These are phyloP conservation scores for Drosophila macrospina DNA, from an alignment of 2,888 invertebrate genomes.

Conservation along the genomic window DNA sequence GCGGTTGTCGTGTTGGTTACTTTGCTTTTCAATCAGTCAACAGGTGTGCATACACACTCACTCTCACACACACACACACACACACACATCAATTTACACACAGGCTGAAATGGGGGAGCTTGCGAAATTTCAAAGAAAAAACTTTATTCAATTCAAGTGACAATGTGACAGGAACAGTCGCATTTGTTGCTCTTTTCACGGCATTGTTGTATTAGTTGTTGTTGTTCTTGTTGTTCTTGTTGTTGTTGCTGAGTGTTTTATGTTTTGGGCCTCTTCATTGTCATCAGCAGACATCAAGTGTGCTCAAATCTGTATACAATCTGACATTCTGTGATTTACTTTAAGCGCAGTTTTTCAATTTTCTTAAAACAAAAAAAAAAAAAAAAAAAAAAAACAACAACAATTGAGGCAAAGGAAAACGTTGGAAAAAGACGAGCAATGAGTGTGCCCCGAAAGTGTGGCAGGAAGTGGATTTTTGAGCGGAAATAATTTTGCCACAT, in stretches of 20 bases:
- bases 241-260: slow-evolving; percentile 16
- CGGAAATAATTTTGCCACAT: slow-evolving; percentile 82
- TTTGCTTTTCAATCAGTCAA: slow-evolving; percentile 12
- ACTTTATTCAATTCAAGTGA: slow-evolving; percentile 65
- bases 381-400: not conserved
- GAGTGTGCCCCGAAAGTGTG: slow-evolving; percentile 40
- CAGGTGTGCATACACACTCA: slow-evolving; percentile 17
- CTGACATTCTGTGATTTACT: slow-evolving; percentile 55
- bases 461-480: slow-evolving; percentile 77
- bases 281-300: slow-evolving; percentile 52
- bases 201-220: not conserved
- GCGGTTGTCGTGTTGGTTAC: slow-evolving; percentile 11
- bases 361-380: slow-evolving; percentile 54
- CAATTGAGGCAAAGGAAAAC: not conserved
- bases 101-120: slow-evolving; percentile 1
- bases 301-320: slow-evolving; percentile 32
- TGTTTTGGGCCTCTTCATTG: slow-evolving; percentile 40
- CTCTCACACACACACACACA: slow-evolving; percentile 4
- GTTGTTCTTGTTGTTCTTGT: slow-evolving; percentile 1
- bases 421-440: slow-evolving; percentile 3
- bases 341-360: slow-evolving; percentile 62
- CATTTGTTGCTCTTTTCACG: slow-evolving; percentile 45
- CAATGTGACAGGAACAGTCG: slow-evolving; percentile 59
- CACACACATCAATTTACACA: not conserved
- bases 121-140: slow-evolving; percentile 52